Percentiles rank a stretch among this genome's conserved stretches.
Conservation (phyloP, 2,113 vertebrate genomes). For the Aldabrachelys gigantea region DNA sequence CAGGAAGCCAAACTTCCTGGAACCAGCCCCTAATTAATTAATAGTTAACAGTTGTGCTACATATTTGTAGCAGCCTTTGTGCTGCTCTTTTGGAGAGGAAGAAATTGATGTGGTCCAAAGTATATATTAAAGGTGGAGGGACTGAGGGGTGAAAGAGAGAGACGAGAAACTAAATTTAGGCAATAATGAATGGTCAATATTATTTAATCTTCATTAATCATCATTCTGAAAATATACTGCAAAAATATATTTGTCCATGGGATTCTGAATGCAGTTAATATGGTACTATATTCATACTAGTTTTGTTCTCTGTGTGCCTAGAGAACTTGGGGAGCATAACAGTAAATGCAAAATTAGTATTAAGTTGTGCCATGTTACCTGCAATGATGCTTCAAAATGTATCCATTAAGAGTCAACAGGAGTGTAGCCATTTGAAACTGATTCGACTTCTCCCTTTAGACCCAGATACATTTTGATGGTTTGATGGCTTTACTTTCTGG, state of each 20-base stretch:
- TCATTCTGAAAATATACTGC: slow-evolving; percentile 13
- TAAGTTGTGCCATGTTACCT: slow-evolving; percentile 85
- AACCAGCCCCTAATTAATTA: neutral
- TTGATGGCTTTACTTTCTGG: slow-evolving; percentile 86
- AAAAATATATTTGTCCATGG: slow-evolving; percentile 87
- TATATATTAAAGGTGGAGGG: neutral
- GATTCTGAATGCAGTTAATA: slow-evolving; percentile 87
- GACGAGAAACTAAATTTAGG: slow-evolving; percentile 38
- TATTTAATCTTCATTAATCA: slow-evolving; percentile 38
- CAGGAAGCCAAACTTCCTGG: neutral
- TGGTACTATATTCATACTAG: slow-evolving; percentile 86
- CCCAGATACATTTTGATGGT: slow-evolving; percentile 93
- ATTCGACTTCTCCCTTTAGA: slow-evolving; percentile 64
- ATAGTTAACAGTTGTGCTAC: neutral
- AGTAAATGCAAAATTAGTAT: slow-evolving; percentile 89
- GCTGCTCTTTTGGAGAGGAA: neutral
- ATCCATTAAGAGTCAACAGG: slow-evolving; percentile 77
- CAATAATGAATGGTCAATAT: slow-evolving; percentile 4
- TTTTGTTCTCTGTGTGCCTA: slow-evolving; percentile 86
- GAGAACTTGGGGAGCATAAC: slow-evolving; percentile 64
- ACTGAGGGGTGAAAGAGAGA: slow-evolving; percentile 3
- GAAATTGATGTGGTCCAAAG: neutral
- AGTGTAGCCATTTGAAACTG: slow-evolving; percentile 59
- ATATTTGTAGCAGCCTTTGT: slow-evolving; percentile 15
- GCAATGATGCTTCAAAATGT: slow-evolving; percentile 98